Evolutionary conservation across 2,797 vertebrate genomes (phyloP).

Genomic region (Cyclopterus lumpus): DNA sequence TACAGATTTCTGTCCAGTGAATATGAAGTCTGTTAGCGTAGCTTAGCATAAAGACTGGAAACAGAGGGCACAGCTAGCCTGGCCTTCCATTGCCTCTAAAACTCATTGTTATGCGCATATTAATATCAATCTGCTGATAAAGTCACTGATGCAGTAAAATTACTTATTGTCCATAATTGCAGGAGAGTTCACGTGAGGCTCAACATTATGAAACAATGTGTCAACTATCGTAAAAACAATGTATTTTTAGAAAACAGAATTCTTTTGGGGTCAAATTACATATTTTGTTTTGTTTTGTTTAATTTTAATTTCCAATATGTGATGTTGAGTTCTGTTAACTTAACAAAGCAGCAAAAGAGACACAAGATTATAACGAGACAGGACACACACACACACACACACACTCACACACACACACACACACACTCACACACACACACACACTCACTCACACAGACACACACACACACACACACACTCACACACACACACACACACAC

Average conservation of each 20-base stretch:
- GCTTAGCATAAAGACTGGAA: not conserved
- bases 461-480: conserved; percentile 3
- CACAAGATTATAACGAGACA: not conserved
- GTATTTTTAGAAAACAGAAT: not conserved
- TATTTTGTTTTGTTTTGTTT: too few relatives aligned
- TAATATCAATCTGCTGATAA: not conserved
- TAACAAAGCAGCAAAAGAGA: not conserved
- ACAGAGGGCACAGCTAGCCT: not conserved
- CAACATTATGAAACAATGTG: too few relatives aligned
- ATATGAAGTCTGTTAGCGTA: not conserved
- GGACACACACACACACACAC: not conserved
- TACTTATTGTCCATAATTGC: not conserved
- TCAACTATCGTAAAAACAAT: too few relatives aligned
- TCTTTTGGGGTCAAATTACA: too few relatives aligned
- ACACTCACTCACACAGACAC: conserved; percentile 18
- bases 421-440: conserved; percentile 28
- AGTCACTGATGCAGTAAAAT: not conserved
- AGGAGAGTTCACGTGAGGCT: too few relatives aligned
- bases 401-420: conserved; percentile 20
- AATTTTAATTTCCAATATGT: not conserved
- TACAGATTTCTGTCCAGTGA: not conserved
- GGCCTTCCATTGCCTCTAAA: not conserved
- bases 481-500: conserved; percentile 25
- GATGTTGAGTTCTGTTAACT: not conserved
- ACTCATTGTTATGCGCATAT: not conserved